phyloP scores from a whole-genome alignment of 2,113 vertebrate genomes.

The Prolemur simus region DNA sequence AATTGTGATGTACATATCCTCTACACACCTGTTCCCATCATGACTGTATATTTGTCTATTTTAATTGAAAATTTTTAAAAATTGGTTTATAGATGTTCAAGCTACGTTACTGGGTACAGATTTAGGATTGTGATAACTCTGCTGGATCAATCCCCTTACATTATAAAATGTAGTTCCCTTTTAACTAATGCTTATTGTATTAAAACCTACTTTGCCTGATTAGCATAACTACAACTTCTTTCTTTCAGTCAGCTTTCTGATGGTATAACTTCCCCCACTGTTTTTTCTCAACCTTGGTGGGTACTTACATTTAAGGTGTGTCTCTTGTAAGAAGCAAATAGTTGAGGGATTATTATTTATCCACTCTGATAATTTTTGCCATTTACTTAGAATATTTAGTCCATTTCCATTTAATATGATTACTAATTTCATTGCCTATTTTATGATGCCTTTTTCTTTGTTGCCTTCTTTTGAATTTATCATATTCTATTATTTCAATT shows the following conservation, averaged over 20 bases:
- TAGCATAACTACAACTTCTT: not conserved
- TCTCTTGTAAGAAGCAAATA: not conserved
- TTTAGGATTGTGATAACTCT: not conserved
- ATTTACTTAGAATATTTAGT: not conserved
- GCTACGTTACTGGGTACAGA: not conserved
- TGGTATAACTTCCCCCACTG: not conserved
- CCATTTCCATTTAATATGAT: not conserved
- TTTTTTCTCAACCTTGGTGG: not conserved
- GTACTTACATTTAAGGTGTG: not conserved
- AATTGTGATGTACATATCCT: not conserved
- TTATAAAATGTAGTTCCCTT: not conserved
- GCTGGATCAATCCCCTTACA: not conserved
- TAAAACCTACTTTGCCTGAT: not conserved
- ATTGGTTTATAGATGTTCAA: not conserved
- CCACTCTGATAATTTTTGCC: not conserved
- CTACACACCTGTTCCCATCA: not conserved
- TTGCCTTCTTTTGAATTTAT: not conserved
- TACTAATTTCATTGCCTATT: not conserved
- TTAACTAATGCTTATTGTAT: not conserved
- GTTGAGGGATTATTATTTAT: not conserved
- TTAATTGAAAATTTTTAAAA: not conserved
- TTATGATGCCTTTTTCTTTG: not conserved
- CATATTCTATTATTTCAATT: not conserved
- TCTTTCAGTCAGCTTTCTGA: not conserved
- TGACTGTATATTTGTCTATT: not conserved